Evolutionary conservation across 2,113 vertebrate species (phyloP), one percentile per base, ranked within the genome.

Genomic region (Aspiorhynchus laticeps): DNA sequence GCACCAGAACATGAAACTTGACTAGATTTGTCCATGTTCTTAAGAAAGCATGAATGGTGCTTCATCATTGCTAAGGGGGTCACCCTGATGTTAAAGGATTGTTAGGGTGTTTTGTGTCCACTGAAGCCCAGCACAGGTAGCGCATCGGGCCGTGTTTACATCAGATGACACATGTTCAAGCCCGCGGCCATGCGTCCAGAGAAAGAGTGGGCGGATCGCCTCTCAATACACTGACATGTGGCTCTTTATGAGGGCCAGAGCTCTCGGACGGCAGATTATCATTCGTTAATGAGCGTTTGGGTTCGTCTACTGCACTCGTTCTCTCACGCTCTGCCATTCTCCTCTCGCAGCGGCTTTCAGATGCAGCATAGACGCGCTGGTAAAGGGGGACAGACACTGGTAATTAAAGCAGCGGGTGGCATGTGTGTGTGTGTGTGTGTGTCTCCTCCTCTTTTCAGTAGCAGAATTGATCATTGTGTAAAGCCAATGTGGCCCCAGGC

Each of bases 391-490:
- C 92, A 93, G 91, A 93, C 93, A 93, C 93, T 93, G 92, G 95
- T 95, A 96, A 96, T 96, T 96, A 95, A 95, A 95, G 93, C 95
- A 94, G 95, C 88, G 88, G 94, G 94, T 85, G 88, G 69, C 19
- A 7, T 71, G 67, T 71, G 67, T 67, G 65, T 69, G 61, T 85
- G 28, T 41, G 33, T 65, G 59, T 31, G 61, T 67, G 38, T 28
- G 38, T 65, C 15, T 67, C 14, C 38, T 75, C 56, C 88, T 90
- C 89, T 91, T 92, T 93, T 93, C 92, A 94, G 90, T 90, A 91
- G 88, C 91, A 91, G 88, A 91, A 94, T 93, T 94, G 94, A 95
- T 95, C 93, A 95, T 95, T 95, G 95, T 94, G 91, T 92, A 0
- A 85, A 74, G 93, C 92, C 91, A 94, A 87, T 93, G 91, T 93